These are phyloP conservation scores for Bambusicola thoracicus DNA, from an alignment of 2,113 vertebrate genomes.

Conservation along the genomic window DNA sequence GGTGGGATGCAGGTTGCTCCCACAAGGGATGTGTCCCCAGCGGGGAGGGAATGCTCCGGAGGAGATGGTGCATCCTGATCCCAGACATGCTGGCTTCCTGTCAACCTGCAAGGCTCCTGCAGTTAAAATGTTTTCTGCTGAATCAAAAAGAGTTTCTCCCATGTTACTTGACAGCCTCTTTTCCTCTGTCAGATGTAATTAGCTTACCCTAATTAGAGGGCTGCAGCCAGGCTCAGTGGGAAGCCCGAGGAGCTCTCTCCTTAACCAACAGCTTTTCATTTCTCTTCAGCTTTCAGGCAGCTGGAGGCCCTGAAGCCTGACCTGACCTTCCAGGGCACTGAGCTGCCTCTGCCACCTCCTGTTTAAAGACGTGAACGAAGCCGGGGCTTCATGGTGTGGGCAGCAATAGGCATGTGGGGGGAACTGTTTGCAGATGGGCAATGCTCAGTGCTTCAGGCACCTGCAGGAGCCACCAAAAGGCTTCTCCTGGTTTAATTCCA, in stretches of 20 bases:
- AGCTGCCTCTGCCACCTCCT: rapidly evolving
- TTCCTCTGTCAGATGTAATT: slow-evolving; percentile 7
- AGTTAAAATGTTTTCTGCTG: slow-evolving; percentile 16
- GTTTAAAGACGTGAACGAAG: neutral
- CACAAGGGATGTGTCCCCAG: neutral
- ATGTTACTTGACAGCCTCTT: neutral
- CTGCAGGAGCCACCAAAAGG: neutral
- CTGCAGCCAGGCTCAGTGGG: neutral
- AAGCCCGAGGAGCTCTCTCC: neutral
- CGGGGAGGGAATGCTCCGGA: neutral
- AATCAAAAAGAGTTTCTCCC: slow-evolving; percentile 5
- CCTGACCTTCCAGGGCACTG: neutral
- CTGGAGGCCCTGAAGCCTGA: neutral
- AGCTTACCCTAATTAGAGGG: slow-evolving; percentile 29
- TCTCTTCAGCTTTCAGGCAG: neutral
- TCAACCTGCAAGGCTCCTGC: neutral
- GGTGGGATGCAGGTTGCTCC: neutral
- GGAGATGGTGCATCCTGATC: neutral
- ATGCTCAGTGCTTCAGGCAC: rapidly evolving
- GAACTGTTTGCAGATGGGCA: neutral
- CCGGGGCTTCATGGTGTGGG: neutral
- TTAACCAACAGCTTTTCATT: neutral
- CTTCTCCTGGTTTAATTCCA: neutral
- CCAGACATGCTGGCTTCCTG: neutral
- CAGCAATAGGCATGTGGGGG: neutral